These are phyloP conservation scores for Syrphus vitripennis DNA, from an alignment of 2,888 invertebrate genomes.

Conservation along the genomic window DNA sequence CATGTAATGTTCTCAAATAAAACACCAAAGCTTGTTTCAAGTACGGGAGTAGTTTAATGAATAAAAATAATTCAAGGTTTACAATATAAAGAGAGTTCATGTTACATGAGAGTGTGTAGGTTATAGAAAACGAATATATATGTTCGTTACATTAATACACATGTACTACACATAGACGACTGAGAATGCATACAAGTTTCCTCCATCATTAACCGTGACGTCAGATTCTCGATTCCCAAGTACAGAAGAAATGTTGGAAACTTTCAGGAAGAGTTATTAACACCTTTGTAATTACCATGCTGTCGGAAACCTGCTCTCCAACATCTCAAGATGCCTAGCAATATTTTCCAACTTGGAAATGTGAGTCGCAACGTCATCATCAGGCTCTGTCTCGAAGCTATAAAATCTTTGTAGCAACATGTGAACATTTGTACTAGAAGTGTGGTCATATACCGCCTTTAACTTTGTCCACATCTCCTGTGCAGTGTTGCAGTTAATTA, in stretches of 20 bases:
- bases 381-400: too few species aligned
- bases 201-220: conserved; percentile 68
- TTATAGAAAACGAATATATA: too few species aligned
- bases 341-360: conserved; percentile 46
- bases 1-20: neutral
- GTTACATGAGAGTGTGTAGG: too few species aligned
- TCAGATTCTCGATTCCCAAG: conserved; percentile 72
- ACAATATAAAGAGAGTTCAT: too few species aligned
- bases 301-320: conserved; percentile 50
- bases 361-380: conserved; percentile 48
- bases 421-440: conserved; percentile 74
- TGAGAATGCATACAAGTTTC: conserved; percentile 55
- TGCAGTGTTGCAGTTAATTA: neutral
- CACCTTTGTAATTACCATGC: conserved; percentile 70
- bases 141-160: too few species aligned
- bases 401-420: conserved; percentile 74
- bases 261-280: conserved; percentile 70
- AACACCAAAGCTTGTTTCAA: neutral
- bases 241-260: conserved; percentile 70
- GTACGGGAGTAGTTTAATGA: neutral
- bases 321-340: conserved; percentile 44
- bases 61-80: neutral
- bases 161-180: neutral
- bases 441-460: conserved; percentile 73
- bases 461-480: neutral